A percentile compares a stretch with the other conserved stretches of the same genome.
Evolutionary conservation across 2,797 vertebrate species (phyloP).

Genomic region (Poecilia picta): DNA sequence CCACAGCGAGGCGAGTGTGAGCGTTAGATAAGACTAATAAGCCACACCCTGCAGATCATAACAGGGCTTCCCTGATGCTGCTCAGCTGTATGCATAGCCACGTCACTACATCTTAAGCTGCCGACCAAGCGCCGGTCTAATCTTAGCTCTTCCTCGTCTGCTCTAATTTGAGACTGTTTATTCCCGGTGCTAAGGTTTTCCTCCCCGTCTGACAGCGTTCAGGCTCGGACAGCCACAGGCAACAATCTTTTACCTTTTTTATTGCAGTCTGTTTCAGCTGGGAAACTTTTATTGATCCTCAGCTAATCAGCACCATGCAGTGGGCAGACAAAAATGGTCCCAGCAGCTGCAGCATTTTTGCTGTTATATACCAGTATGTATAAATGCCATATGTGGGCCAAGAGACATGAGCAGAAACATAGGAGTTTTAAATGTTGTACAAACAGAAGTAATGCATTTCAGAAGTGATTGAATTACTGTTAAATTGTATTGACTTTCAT

Average conservation of each 20-base stretch:
- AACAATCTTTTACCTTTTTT: conserved; percentile 41
- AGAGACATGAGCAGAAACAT: conserved; percentile 7
- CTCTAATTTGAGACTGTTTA: conserved; percentile 29
- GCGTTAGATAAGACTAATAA: conserved; percentile 72
- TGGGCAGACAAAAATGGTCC: conserved; percentile 7
- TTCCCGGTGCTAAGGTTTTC: conserved; percentile 50
- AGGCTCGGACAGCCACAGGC: conserved; percentile 36
- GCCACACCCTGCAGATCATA: conserved; percentile 68
- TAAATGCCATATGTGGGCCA: conserved; percentile 20
- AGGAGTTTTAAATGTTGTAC: conserved; percentile 20
- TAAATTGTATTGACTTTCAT: conserved; percentile 39
- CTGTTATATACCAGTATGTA: neutral
- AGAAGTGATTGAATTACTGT: conserved; percentile 37
- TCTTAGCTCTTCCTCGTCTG: conserved; percentile 53
- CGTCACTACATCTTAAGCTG: conserved; percentile 30
- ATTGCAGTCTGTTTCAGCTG: conserved; percentile 33
- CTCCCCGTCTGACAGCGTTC: conserved; percentile 34
- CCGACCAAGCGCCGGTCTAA: conserved; percentile 33
- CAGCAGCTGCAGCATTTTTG: conserved; percentile 28
- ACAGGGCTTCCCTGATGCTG: conserved; percentile 60
- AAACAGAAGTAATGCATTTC: conserved; percentile 38
- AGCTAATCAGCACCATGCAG: conserved; percentile 33
- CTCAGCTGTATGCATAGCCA: conserved; percentile 40
- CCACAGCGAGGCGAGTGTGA: conserved; percentile 63
- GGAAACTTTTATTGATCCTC: conserved; percentile 38